Evolutionary conservation across 2,888 invertebrate genomes (phyloP).

Genomic region (Hypomecis punctinalis): DNA sequence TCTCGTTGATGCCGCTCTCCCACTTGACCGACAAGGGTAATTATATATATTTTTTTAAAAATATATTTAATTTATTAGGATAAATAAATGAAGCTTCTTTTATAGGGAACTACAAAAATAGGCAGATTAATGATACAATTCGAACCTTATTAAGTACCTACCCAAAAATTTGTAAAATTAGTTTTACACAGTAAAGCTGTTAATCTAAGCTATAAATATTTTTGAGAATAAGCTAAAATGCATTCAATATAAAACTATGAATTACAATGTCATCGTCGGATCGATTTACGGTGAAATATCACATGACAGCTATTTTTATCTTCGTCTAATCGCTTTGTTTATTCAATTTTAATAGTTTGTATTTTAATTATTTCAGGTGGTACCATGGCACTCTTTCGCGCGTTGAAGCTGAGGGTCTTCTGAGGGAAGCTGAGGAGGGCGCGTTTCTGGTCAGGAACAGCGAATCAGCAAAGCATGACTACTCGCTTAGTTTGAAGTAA

Average conservation of each 20-base stretch:
- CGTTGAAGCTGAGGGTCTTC: slow-evolving; percentile 95
- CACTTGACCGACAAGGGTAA: slow-evolving; percentile 95
- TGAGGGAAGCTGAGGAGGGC: slow-evolving; percentile 94
- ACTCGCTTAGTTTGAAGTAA: slow-evolving; percentile 97
- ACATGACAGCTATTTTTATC: no score
- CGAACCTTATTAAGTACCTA: no score
- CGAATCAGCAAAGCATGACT: slow-evolving; percentile 96
- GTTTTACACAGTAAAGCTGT: not conserved
- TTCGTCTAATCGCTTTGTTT: no score
- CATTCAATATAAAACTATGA: no score
- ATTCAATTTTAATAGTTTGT: slow-evolving; percentile 32
- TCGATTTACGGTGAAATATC: no score
- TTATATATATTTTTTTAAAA: slow-evolving; percentile 55
- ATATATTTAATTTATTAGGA: no score
- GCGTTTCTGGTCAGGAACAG: slow-evolving; percentile 97
- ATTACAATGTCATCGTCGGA: no score
- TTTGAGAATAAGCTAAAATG: no score
- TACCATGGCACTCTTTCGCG: slow-evolving; percentile 97
- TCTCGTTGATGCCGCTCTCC: slow-evolving; percentile 91
- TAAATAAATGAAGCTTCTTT: no score
- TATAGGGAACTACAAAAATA: no score
- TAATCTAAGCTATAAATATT: not conserved
- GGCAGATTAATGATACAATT: no score
- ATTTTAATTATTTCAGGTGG: slow-evolving; percentile 86
- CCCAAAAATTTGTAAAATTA: no score